phyloP scores from a whole-genome alignment of 2,888 invertebrate genomes.

The Seira musarum region DNA sequence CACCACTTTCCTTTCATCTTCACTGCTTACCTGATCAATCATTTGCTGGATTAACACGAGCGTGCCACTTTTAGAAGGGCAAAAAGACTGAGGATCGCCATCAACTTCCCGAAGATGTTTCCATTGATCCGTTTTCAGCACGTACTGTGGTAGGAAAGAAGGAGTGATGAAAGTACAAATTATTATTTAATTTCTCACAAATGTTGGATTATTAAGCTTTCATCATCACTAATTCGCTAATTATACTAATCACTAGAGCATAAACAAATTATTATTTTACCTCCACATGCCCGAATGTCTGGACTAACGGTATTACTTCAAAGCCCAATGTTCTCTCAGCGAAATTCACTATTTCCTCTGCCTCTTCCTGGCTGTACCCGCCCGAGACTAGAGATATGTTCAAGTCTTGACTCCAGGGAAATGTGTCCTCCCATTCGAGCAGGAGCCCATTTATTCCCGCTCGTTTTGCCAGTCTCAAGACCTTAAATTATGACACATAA shows the following conservation, averaged over 20 bases:
- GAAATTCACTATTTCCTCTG: slow-evolving; percentile 78
- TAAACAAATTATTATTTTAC: background rate
- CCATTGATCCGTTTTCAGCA: slow-evolving; percentile 82
- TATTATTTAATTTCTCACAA: too few relatives aligned
- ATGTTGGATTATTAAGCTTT: too few relatives aligned
- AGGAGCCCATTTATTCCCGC: slow-evolving; percentile 82
- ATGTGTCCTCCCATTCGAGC: slow-evolving; percentile 92
- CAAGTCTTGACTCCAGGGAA: slow-evolving; percentile 80
- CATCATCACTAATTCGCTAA: too few relatives aligned
- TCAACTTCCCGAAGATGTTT: slow-evolving; percentile 79
- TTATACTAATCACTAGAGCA: too few relatives aligned
- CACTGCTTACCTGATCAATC: slow-evolving; percentile 79
- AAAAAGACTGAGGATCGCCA: slow-evolving; percentile 81
- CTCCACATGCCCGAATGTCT: slow-evolving; percentile 91
- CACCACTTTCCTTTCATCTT: background rate
- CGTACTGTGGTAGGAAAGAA: slow-evolving; percentile 74
- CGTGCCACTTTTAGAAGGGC: slow-evolving; percentile 80
- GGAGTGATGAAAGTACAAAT: too few relatives aligned
- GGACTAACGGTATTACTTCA: slow-evolving; percentile 85
- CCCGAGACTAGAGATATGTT: slow-evolving; percentile 74
- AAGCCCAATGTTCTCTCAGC: slow-evolving; percentile 79
- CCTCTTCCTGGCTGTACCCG: slow-evolving; percentile 81
- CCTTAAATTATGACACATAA: slow-evolving; percentile 40
- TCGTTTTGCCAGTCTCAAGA: slow-evolving; percentile 76
- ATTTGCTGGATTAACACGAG: slow-evolving; percentile 78